These are phyloP conservation scores for Colistium nudipinnis DNA, from an alignment of 2,113 vertebrate genomes.

Conservation along the genomic window DNA sequence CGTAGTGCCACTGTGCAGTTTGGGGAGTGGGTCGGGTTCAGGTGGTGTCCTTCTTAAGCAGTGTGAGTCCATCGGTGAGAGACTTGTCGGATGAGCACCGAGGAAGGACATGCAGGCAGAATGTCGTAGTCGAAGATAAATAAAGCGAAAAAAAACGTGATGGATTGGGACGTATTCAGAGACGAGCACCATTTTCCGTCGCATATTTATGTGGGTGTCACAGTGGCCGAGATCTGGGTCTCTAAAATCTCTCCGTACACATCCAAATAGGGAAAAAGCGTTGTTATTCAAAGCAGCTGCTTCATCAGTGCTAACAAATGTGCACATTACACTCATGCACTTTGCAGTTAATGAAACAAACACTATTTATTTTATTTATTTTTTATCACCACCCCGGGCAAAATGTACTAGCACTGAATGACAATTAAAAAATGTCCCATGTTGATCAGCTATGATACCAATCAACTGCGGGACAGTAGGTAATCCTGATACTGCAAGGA, in stretches of 20 bases:
- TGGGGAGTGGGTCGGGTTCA: background rate
- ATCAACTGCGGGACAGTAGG: too few species aligned
- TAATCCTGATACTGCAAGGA: too few species aligned
- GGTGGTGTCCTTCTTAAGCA: slow-evolving; percentile 20
- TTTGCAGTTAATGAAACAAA: slow-evolving; percentile 28
- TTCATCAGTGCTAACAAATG: background rate
- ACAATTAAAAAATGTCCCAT: too few species aligned
- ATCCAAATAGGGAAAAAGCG: background rate
- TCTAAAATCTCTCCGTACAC: background rate
- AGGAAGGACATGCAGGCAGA: slow-evolving; percentile 5
- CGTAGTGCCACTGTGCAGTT: slow-evolving; percentile 15
- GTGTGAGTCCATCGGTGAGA: too few species aligned
- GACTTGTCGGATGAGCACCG: slow-evolving; percentile 13
- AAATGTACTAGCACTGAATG: background rate
- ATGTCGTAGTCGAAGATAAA: too few species aligned
- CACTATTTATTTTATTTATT: background rate
- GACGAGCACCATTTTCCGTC: background rate
- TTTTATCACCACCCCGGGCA: background rate
- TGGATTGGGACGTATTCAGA: too few species aligned
- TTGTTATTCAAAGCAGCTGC: background rate
- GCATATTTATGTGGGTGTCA: too few species aligned
- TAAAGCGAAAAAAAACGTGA: too few species aligned
- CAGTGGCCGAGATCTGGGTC: background rate
- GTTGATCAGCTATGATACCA: too few species aligned
- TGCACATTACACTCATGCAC: background rate